Base-by-base conservation (phyloP, 92 coral and sea anemone species). In the Hydrozoanthus gracilis region DNA sequence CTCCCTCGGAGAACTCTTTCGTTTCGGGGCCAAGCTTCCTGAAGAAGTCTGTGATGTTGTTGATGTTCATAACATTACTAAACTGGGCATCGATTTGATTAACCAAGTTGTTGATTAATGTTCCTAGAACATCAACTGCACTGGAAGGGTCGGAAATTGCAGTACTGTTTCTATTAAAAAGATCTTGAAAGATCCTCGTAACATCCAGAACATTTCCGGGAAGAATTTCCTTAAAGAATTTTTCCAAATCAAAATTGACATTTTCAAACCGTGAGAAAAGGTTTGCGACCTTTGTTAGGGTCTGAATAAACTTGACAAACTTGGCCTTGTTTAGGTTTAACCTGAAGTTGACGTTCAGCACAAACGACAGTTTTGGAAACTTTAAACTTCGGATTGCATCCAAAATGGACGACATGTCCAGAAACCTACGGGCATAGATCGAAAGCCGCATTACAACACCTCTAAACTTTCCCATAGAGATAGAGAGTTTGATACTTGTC, bases 31-130 rank as follows among this genome's bases (percentile, higher is more conserved):
- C 98, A 50, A 92, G 90, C 71, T 94, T 93, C 35, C 89, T 88
- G 78, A 95, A 87, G 73, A 95, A 95, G 88, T 92, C 91, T 35
- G 98, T 82, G 5, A 95, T 87, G 56, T 95, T 95, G 55, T 94
- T 90, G 51, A 95, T 94, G 39, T 90, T 93, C 8, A 94, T 71
- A 27, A 94, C 88, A 65, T 95, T 88, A 51, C 71, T 82, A 88
- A 88, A 91, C 14, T 93, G 87, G 15, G 54, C 50, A 80, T 92
- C 92, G 1, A 94, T 78, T 8, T 84, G 69, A 17, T 90, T 60
- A 13, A 85, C 68, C 3, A 95, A 77, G 14, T 86, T 84, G 16
- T 86, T 75, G 3, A 95, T 83, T 14, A 95, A 86, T 52, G 92
- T 94, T 83, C 89, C 86, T 1, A 95, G 83, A 64, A 93, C 83